These are phyloP conservation scores for Hepsetus odoe DNA, from an alignment of 2,113 vertebrate species.

Conservation along the genomic window DNA sequence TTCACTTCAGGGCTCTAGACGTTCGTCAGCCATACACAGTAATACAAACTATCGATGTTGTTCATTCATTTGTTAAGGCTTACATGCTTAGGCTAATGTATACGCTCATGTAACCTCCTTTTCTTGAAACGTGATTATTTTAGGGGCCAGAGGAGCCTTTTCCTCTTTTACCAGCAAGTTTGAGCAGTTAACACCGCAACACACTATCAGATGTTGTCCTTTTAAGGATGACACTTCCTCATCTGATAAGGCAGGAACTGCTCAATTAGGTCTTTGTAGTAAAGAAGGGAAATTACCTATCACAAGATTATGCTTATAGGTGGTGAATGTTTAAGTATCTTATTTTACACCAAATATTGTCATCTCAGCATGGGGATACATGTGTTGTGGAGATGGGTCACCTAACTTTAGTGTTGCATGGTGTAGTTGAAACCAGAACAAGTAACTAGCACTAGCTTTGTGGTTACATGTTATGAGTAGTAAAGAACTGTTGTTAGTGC, in stretches of 20 bases:
- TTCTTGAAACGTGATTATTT: not conserved
- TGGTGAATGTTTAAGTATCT: not conserved
- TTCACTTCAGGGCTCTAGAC: slow-evolving; percentile 23
- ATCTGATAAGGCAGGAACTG: slow-evolving; percentile 37
- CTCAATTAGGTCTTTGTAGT: not conserved
- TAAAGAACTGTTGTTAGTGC: not conserved
- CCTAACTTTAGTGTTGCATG: not conserved
- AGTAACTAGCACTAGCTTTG: not conserved
- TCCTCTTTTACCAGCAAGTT: not conserved
- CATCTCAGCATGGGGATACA: not conserved
- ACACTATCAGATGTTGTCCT: not conserved
- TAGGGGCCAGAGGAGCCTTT: not conserved
- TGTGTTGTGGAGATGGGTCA: not conserved
- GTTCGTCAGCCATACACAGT: not conserved
- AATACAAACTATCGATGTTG: not conserved
- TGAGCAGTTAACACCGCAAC: not conserved
- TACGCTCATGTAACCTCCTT: not conserved
- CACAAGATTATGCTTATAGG: not conserved
- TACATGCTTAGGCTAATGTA: not conserved
- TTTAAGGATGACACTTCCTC: slow-evolving; percentile 43
- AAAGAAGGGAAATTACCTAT: not conserved
- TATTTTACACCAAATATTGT: not conserved
- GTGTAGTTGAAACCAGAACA: not conserved
- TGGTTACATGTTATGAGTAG: not conserved
- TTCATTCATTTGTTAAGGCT: not conserved